phyloP scores from a whole-genome alignment of 1,140 invertebrate species.

The Whitmania pigra region DNA sequence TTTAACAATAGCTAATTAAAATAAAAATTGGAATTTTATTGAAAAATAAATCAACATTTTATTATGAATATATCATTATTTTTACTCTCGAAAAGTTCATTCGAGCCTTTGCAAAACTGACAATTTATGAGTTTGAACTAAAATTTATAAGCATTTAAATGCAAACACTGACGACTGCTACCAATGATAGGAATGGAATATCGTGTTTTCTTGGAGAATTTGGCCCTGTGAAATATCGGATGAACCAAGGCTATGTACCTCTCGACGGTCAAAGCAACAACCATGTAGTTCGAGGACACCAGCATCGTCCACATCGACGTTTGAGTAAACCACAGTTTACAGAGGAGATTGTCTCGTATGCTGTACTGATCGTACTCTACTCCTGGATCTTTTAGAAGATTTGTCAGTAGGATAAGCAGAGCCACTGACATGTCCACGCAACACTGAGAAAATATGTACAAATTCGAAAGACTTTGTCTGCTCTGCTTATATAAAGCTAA shows the following conservation, averaged over 20 bases:
- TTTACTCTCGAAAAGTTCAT: no score
- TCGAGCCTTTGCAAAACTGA: no score
- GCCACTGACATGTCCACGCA: constrained; percentile 17
- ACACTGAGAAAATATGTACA: constrained; percentile 9
- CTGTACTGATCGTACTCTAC: background rate
- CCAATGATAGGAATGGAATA: background rate
- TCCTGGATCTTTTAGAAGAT: background rate
- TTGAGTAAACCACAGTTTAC: constrained; percentile 20
- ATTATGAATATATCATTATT: no score
- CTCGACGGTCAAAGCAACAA: constrained; percentile 20
- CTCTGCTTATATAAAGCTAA: no score
- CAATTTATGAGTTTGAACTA: no score
- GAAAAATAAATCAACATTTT: no score
- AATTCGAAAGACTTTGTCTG: no score
- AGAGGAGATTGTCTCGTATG: constrained; percentile 11
- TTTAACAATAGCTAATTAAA: no score
- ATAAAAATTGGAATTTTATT: no score
- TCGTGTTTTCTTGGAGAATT: constrained; percentile 4
- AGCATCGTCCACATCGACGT: constrained; percentile 17
- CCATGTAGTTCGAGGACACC: constrained; percentile 22
- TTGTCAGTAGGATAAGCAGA: constrained; percentile 15
- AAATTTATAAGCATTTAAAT: no score
- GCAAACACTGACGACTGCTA: no score
- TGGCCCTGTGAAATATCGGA: constrained; percentile 20
- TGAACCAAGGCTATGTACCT: constrained; percentile 23